Base-by-base conservation (phyloP, 2,888 invertebrate genomes). In the Noctua pronuba region DNA sequence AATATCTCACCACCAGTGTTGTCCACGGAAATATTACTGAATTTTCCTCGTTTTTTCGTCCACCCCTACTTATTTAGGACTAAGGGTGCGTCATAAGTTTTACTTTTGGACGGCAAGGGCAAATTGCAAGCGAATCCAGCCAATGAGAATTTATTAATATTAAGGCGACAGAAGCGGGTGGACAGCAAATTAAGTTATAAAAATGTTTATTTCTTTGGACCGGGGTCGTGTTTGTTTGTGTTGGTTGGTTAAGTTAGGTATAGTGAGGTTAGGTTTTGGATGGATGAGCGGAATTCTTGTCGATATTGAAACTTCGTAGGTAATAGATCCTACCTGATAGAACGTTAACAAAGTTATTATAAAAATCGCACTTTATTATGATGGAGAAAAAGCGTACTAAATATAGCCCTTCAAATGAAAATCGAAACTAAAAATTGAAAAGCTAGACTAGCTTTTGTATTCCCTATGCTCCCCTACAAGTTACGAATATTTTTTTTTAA, bases 81-180 rank as follows among this genome's bases (percentile, higher is more conserved):
- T 89, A 92, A 94, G 94, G 95, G 93, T 92, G 90, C 86, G 87
- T 94, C 96, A 93, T 96, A 96, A 96, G 95, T 96, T 95, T 93
- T 92, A 92, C 94, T 94, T 92, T 93, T 91, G 92, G 92, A 90
- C 92, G 93, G 88, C 94, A 91, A 89, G 92, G 94, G 95, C 95
- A 96, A 96, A 96, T 96, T 96, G 96, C 95, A 92, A 92, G 93
- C 93, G 94, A 95, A 95, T 95, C 95, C 94, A 89, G 92, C 89
- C 92, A 95, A 96, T 95, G 95, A 95, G 95, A 96, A 96, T 96
- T 96, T 96, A 96, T 96, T 96, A 95, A 96, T 96, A 96, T 96
- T 96, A 95, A 88, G 93, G 93, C 94, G 90, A 91, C 91, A 90
- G 89, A 86, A 83, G 88, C 90, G 95, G 86, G 87, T 88, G 88